These are phyloP conservation scores for Macrophya annulata DNA, from an alignment of 2,888 invertebrate genomes.

Conservation along the genomic window DNA sequence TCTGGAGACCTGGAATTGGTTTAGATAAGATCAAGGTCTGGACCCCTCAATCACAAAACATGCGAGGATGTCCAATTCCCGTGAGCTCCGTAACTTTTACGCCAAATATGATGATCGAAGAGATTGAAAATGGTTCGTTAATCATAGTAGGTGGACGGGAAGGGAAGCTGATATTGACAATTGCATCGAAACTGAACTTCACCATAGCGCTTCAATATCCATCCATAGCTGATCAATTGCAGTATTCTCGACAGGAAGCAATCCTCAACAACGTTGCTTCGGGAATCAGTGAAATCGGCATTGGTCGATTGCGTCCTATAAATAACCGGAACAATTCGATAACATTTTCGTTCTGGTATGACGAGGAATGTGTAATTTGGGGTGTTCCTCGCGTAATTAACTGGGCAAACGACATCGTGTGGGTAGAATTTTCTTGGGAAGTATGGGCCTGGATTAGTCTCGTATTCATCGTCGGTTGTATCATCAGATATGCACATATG, in stretches of 20 bases:
- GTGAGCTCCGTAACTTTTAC: slow-evolving; percentile 32
- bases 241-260: slow-evolving; percentile 5
- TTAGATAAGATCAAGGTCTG: neutral
- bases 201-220: slow-evolving; percentile 25
- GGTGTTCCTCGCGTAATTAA: slow-evolving; percentile 32
- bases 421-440: slow-evolving; percentile 27
- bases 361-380: slow-evolving; percentile 42
- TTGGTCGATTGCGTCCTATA: slow-evolving; percentile 35
- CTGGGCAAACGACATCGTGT: slow-evolving; percentile 42
- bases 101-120: slow-evolving; percentile 35
- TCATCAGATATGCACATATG: neutral
- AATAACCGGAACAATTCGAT: neutral
- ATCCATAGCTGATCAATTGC: neutral
- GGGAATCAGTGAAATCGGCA: slow-evolving; percentile 34
- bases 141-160: slow-evolving; percentile 24
- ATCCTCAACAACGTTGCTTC: neutral
- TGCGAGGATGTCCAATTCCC: slow-evolving; percentile 35
- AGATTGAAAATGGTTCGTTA: slow-evolving; percentile 23
- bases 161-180: slow-evolving; percentile 7
- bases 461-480: neutral
- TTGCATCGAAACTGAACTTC: slow-evolving; percentile 29
- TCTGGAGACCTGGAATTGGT: slow-evolving; percentile 23
- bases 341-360: neutral
- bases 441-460: slow-evolving; percentile 28
- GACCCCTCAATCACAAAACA: neutral